phyloP scores from a whole-genome alignment of 2,888 invertebrate species.

The Uropetala carovei region DNA sequence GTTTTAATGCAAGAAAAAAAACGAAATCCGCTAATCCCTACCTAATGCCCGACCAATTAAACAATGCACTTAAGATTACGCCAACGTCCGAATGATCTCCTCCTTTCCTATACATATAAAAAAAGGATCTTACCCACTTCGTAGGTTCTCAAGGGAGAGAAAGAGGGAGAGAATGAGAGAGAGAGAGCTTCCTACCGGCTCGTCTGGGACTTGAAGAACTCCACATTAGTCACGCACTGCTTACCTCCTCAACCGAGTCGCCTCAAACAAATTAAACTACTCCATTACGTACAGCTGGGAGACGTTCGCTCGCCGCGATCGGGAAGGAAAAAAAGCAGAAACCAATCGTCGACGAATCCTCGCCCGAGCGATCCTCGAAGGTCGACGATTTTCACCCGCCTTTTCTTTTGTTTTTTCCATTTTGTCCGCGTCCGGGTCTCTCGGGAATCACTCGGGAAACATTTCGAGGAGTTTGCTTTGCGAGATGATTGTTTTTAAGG shows the following conservation, averaged over 20 bases:
- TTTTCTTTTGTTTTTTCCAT: no score
- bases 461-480: no score
- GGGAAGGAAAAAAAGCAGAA: not conserved
- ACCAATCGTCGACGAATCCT: not conserved
- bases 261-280: not conserved
- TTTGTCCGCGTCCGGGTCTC: no score
- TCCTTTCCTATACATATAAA: no score
- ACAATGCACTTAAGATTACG: slow-evolving; percentile 1
- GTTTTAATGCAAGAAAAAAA: not conserved
- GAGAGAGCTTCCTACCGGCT: not conserved
- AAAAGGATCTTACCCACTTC: no score
- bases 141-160: no score
- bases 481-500: no score
- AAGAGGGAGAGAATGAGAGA: not conserved
- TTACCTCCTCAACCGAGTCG: not conserved
- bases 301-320: no score
- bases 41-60: not conserved
- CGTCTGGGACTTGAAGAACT: no score
- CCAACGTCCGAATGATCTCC: not conserved
- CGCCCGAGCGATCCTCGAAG: not conserved
- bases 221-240: no score
- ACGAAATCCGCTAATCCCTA: not conserved
- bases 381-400: not conserved
- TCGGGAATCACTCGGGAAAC: no score
- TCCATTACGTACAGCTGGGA: not conserved